Conservation (phyloP, 2,888 invertebrate species). For the Dexiosoma caninum region DNA sequence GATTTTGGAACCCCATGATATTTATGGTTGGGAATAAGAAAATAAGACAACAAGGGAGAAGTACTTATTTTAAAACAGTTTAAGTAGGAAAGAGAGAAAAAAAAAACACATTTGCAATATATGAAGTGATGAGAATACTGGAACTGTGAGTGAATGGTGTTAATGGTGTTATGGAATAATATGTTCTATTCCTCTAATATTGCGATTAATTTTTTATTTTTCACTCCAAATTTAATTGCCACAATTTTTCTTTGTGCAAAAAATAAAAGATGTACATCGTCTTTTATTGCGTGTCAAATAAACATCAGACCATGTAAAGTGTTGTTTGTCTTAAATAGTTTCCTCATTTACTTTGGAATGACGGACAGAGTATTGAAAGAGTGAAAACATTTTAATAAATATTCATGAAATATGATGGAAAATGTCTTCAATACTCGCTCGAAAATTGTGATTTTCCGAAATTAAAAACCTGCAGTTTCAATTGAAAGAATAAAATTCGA, state of each 20-base stretch:
- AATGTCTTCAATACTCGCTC: too few species aligned
- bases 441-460: too few species aligned
- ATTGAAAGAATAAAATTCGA: too few species aligned
- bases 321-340: constrained; percentile 59
- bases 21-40: constrained; percentile 30
- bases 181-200: constrained; percentile 26
- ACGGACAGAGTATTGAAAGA: constrained; percentile 19
- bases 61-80: background rate
- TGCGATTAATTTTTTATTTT: constrained; percentile 17
- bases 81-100: background rate
- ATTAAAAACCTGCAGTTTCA: too few species aligned
- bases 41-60: constrained; percentile 35
- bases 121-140: background rate
- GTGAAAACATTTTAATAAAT: background rate
- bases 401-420: too few species aligned
- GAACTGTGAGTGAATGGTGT: constrained; percentile 14
- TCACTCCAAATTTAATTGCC: constrained; percentile 51
- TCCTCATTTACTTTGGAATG: constrained; percentile 49
- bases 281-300: constrained; percentile 74
- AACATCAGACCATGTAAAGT: constrained; percentile 73
- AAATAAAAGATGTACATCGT: constrained; percentile 15
- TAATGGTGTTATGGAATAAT: constrained; percentile 20
- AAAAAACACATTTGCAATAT: background rate
- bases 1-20: constrained; percentile 35
- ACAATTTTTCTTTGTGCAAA: constrained; percentile 30